Evolutionary conservation across 2,113 vertebrate genomes (phyloP).

Genomic region (Gasterosteus nipponicus): DNA sequence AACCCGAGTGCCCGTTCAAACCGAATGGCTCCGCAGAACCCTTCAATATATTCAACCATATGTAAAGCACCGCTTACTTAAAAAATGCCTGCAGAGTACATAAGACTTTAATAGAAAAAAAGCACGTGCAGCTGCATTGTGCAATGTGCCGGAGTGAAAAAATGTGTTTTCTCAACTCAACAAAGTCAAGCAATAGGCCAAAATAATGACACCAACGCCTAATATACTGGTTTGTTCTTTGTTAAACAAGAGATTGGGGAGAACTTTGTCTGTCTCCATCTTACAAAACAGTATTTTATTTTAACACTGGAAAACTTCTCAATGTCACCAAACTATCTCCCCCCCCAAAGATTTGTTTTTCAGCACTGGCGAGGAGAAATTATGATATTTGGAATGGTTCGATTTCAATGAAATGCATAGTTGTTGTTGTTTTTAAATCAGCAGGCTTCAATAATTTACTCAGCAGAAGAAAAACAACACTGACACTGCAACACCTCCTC

Average conservation of each 20-base stretch:
- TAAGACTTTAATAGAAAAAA: not conserved
- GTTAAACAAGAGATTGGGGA: not conserved
- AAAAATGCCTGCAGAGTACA: not conserved
- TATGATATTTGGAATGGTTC: not conserved
- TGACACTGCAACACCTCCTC: not conserved
- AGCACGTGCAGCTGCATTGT: not conserved
- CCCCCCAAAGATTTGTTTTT: not conserved
- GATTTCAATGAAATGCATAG: not conserved
- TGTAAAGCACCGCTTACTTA: not conserved
- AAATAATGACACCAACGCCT: conserved; percentile 1
- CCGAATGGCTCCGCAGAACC: not conserved
- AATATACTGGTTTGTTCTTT: conserved; percentile 1
- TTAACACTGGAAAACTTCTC: not conserved
- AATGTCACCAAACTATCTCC: not conserved
- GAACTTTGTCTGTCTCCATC: not conserved
- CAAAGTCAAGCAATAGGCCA: conserved; percentile 16
- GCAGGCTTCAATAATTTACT: not conserved
- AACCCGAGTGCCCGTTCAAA: not conserved
- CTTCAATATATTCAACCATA: not conserved
- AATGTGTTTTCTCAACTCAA: not conserved
- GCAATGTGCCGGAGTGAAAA: not conserved
- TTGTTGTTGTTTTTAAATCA: not conserved
- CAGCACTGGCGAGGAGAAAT: not conserved
- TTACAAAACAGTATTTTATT: not conserved
- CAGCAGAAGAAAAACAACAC: not conserved